Evolutionary conservation across 2,888 invertebrate genomes (phyloP).

Genomic region (Furcula furcula): DNA sequence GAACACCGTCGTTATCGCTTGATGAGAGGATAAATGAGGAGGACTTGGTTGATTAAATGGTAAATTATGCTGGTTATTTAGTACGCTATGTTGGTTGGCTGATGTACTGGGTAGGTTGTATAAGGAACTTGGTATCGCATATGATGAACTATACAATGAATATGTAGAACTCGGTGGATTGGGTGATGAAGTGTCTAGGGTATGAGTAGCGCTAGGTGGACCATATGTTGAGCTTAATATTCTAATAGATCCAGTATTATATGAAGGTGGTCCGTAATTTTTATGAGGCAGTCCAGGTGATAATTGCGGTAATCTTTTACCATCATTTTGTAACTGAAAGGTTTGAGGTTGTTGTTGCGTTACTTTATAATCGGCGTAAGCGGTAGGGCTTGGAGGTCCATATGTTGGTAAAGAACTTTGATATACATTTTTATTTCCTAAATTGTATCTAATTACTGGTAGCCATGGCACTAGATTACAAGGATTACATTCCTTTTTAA

Average conservation of each 20-base stretch:
- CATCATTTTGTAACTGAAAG: slow-evolving; percentile 40
- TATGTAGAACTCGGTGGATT: slow-evolving; percentile 45
- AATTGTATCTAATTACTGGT: slow-evolving; percentile 83
- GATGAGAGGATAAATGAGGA: slow-evolving; percentile 27
- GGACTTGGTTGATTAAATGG: slow-evolving; percentile 6
- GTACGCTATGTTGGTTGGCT: slow-evolving; percentile 11
- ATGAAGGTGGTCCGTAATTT: slow-evolving; percentile 52
- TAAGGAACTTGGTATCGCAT: slow-evolving; percentile 26
- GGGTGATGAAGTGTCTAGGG: slow-evolving; percentile 52
- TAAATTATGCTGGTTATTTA: background rate
- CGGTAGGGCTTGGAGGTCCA: slow-evolving; percentile 67
- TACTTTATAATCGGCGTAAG: slow-evolving; percentile 45
- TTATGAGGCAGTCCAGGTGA: slow-evolving; percentile 47
- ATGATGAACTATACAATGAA: slow-evolving; percentile 41
- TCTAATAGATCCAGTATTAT: slow-evolving; percentile 31
- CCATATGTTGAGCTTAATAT: slow-evolving; percentile 58
- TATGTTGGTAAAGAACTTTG: slow-evolving; percentile 60
- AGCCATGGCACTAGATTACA: slow-evolving; percentile 92
- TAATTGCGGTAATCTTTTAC: slow-evolving; percentile 37
- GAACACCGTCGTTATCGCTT: too few relatives aligned
- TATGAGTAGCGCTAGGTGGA: slow-evolving; percentile 55
- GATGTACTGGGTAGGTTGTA: slow-evolving; percentile 35
- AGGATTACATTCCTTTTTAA: slow-evolving; percentile 85
- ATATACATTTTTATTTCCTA: slow-evolving; percentile 57
- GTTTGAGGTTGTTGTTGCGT: slow-evolving; percentile 47